phyloP scores from a whole-genome alignment of 1,140 invertebrate species.

The Megathymus violae region DNA sequence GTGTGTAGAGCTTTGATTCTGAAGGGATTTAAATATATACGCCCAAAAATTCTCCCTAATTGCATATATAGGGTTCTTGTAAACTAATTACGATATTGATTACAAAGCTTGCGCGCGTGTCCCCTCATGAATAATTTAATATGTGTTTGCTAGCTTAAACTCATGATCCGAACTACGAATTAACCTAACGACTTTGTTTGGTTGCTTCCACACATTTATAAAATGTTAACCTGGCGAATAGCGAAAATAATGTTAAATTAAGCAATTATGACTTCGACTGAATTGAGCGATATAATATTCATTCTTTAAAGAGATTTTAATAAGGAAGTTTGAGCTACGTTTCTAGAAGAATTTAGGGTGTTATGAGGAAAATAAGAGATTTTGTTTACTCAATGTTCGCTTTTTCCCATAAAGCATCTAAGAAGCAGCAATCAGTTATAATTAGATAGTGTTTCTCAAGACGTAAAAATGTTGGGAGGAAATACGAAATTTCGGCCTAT shows the following conservation, averaged over 20 bases:
- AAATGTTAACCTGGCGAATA: no score
- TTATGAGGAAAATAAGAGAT: neutral
- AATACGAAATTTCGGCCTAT: neutral
- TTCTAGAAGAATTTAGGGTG: neutral
- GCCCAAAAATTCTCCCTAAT: no score
- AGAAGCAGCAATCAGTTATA: neutral
- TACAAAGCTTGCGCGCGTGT: slow-evolving; percentile 36
- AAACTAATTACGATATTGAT: slow-evolving; percentile 50
- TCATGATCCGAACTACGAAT: no score
- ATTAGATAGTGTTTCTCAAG: neutral
- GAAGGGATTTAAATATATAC: no score
- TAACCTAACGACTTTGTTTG: no score
- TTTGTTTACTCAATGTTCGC: neutral
- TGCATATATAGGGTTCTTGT: slow-evolving; percentile 37
- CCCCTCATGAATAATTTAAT: slow-evolving; percentile 50
- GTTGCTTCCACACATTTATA: no score
- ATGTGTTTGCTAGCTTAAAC: neutral
- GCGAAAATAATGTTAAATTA: no score
- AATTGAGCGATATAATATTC: no score
- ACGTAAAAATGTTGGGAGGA: neutral
- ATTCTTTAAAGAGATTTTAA: no score
- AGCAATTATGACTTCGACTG: no score
- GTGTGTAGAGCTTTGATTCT: no score
- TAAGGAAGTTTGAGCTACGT: no score
- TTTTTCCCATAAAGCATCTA: neutral